Evolutionary conservation across 2,113 vertebrate genomes (phyloP), one percentile per base, ranked within the genome.

Genomic region (Carollia perspicillata): DNA sequence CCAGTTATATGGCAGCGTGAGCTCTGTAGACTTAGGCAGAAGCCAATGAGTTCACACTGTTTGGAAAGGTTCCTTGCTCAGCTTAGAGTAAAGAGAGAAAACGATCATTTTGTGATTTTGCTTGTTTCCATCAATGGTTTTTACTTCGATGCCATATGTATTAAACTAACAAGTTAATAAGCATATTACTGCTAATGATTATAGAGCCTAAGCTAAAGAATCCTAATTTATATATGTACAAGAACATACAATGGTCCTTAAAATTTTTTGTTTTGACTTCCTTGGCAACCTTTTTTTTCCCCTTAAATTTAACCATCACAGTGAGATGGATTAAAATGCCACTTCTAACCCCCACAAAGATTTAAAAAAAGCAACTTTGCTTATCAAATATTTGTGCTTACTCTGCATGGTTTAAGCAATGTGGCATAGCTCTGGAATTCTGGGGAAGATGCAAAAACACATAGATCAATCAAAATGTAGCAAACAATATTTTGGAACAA

Each of bases 101-200:
- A 97, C 95, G 96, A 97, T 87, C 95, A 95, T 93, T 98, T 95
- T 95, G 96, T 75, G 92, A 92, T 96, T 98, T 98, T 85, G 96
- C 96, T 92, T 93, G 53, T 96, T 97, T 98, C 93, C 97, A 83
- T 97, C 97, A 89, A 95, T 98, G 95, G 90, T 69, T 94, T 98
- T 98, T 78, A 89, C 85, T 94, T 44, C 87, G 85, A 86, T 95
- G 42, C 51, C 78, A 69, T 93, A 80, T 96, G 72, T 86, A 96
- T 94, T 95, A 94, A 90, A 85, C 49, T 83, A 89, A 44, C 49
- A 95, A 86, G 37, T 94, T 95, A 94, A 94, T 95, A 89, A 92
- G 66, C 37, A 28, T 86, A 74, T 94, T 60, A 89, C 47, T 92
- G 69, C 68, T 97, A 95, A 92, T 94, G 88, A 97, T 93, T 78